These are phyloP conservation scores for Listronotus oregonensis DNA, from an alignment of 1,140 invertebrate genomes.

Conservation along the genomic window DNA sequence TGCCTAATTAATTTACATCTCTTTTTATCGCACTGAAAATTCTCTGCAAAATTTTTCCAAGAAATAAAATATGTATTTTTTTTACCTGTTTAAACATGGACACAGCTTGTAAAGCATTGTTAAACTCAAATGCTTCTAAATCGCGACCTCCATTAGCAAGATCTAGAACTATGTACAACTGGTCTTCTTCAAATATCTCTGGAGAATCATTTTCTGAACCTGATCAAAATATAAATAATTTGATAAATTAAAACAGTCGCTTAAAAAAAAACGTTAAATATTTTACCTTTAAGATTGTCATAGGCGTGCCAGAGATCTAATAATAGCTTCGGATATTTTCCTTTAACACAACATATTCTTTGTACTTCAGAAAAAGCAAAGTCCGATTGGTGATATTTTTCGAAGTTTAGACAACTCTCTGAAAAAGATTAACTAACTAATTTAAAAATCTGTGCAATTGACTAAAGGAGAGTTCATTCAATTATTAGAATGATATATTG, in stretches of 20 bases:
- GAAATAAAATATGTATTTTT: too few relatives aligned
- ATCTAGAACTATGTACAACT: conserved; percentile 83
- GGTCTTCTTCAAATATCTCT: conserved; percentile 68
- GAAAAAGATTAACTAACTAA: too few relatives aligned
- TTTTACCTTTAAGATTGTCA: conserved; percentile 59
- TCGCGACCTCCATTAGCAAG: conserved; percentile 80
- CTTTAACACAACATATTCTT: conserved; percentile 69
- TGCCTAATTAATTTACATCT: too few relatives aligned
- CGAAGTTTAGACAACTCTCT: conserved; percentile 76
- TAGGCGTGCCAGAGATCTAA: conserved; percentile 81
- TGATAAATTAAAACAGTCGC: too few relatives aligned
- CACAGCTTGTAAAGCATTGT: conserved; percentile 69
- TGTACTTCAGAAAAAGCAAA: conserved; percentile 73
- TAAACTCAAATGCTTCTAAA: conserved; percentile 77
- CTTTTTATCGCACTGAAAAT: too few relatives aligned
- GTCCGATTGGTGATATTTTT: conserved; percentile 63
- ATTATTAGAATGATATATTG: too few relatives aligned
- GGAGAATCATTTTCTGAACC: conserved; percentile 83
- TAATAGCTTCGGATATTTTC: conserved; percentile 74
- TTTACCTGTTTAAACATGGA: conserved; percentile 74
- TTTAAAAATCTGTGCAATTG: too few relatives aligned
- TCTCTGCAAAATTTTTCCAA: too few relatives aligned
- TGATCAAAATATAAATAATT: conserved; percentile 49
- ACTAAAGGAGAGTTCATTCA: too few relatives aligned
- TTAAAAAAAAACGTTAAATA: too few relatives aligned